Conservation (phyloP, 2,888 invertebrate genomes). For the Eupithecia abbreviata region DNA sequence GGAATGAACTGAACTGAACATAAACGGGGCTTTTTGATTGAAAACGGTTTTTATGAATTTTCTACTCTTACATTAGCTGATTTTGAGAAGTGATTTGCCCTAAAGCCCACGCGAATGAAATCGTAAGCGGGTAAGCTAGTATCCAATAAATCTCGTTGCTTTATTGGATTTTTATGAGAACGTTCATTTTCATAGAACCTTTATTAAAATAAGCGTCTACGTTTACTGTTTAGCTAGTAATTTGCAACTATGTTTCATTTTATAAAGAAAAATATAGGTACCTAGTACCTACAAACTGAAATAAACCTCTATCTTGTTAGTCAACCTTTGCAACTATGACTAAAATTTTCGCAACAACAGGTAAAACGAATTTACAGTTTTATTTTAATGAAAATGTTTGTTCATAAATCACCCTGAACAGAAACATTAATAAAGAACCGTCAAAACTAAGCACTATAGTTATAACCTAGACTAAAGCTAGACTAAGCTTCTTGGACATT, state of each 20-base stretch:
- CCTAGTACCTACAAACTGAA: too few relatives aligned
- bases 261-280: background rate
- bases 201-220: background rate
- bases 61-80: too few relatives aligned
- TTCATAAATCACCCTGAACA: slow-evolving; percentile 25
- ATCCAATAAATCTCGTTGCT: background rate
- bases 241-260: background rate
- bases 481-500: slow-evolving; percentile 31
- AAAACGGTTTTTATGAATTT: too few relatives aligned
- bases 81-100: too few relatives aligned
- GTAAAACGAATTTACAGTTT: background rate
- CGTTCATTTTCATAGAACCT: background rate
- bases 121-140: background rate
- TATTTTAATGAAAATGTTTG: slow-evolving; percentile 26
- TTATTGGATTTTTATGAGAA: background rate
- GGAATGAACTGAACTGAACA: too few relatives aligned
- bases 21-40: too few relatives aligned
- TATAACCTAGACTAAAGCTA: slow-evolving; percentile 40
- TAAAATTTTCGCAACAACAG: background rate
- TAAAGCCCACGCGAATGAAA: too few relatives aligned
- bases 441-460: slow-evolving; percentile 37
- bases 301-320: background rate
- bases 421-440: slow-evolving; percentile 37
- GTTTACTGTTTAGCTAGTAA: background rate
- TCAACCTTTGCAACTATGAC: background rate